Conservation (phyloP, 2,797 vertebrate genomes). For the Graptemys geographica region DNA sequence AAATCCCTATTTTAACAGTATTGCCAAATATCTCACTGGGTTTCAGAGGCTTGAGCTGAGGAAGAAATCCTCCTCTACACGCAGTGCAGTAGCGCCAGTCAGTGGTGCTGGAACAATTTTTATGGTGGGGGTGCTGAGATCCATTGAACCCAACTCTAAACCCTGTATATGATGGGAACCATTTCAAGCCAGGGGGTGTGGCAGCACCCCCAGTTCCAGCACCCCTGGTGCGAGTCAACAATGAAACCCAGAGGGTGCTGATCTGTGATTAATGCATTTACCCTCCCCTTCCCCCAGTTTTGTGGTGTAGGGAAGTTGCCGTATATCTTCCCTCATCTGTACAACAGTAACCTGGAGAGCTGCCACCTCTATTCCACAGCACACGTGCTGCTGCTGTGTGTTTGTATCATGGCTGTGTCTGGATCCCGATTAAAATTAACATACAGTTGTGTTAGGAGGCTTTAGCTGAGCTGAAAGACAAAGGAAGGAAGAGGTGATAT, state of each 20-base stretch:
- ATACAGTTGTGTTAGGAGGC: not conserved
- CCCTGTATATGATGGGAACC: too few species aligned
- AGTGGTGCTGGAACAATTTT: too few species aligned
- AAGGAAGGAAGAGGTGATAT: not conserved
- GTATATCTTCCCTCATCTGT: too few species aligned
- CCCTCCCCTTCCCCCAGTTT: too few species aligned
- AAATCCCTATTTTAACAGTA: not conserved
- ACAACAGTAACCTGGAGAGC: not conserved
- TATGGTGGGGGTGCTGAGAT: too few species aligned
- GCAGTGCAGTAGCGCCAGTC: rapidly evolving
- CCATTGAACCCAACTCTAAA: too few species aligned
- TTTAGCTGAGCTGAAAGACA: not conserved
- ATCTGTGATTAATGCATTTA: not conserved
- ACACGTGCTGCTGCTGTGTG: rapidly evolving
- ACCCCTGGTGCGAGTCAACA: not conserved
- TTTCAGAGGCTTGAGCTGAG: not conserved
- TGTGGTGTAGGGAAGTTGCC: too few species aligned
- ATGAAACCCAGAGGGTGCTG: not conserved
- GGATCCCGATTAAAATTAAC: too few species aligned
- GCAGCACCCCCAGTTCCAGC: too few species aligned
- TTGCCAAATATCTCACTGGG: not conserved
- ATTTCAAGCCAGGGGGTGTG: too few species aligned
- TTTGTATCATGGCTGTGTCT: not conserved
- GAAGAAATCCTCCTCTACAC: not conserved
- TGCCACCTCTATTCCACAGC: not conserved